Evolutionary conservation across 2,888 invertebrate species (phyloP), one percentile per base, ranked within the genome.

Genomic region (Molorchus minor): DNA sequence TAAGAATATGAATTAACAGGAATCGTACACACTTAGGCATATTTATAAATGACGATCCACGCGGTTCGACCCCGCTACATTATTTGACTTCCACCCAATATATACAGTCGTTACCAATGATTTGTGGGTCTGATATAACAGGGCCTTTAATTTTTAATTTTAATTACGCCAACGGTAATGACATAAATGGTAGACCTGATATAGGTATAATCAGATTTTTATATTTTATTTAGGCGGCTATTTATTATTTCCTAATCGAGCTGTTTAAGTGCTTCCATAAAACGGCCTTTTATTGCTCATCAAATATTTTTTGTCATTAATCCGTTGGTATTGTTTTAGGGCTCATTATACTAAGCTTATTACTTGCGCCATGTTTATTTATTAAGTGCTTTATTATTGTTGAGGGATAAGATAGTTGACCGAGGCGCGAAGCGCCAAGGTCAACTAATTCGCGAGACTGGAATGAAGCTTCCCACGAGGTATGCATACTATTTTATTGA

Each of bases 71-170:
- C n/a, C 7, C 15, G 15, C 15, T 29, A 12, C 15, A 40, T 25
- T 40, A 25, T 29, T 29, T 1, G 10, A 15, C 21, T 15, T 43
- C 29, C 17, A 17, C 21, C 33, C 1, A 29, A 33, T 33, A 33
- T 17, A 33, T 20, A 44, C 30, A 33, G 10, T 36, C 55, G 30
- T 55, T 55, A 55, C 20, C 45, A 36, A 45, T 19, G 45, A 55
- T 55, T 44, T 57, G 35, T 43, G 21, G 21, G 20, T 19, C n/a
- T 36, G 43, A 29, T 43, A 43, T 54, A 46, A 47, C n/a, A n/a
- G 54, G 47, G 10, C 20, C 30, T 67, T 69, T 62, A 69, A 71
- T 71, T 68, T 69, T 70, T 71, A 68, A 71, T 71, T 68, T 60
- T 71, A 69, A 71, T 68, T 61, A 61, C 12, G 13, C 20, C 4